A percentile compares a stretch with the other conserved stretches of the same genome.
phyloP scores from a whole-genome alignment of 1,140 invertebrate genomes.

The Zeugodacus cucurbitae region DNA sequence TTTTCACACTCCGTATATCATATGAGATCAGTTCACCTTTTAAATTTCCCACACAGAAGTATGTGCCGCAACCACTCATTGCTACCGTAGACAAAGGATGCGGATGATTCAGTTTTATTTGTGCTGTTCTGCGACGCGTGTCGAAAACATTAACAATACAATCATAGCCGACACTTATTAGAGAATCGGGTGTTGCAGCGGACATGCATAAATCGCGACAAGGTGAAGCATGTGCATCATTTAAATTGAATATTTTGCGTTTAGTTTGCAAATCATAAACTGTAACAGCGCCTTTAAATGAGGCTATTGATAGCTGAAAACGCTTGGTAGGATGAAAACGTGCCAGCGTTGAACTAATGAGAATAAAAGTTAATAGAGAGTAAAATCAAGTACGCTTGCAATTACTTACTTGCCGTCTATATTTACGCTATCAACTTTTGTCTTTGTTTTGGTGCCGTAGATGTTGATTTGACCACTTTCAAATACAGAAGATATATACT shows the following conservation, averaged over 20 bases:
- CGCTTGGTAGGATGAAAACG: slow-evolving; percentile 62
- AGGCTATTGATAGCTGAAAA: slow-evolving; percentile 56
- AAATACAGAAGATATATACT: slow-evolving; percentile 60
- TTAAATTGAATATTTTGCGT: slow-evolving; percentile 53
- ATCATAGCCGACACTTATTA: slow-evolving; percentile 63
- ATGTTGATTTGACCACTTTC: slow-evolving; percentile 59
- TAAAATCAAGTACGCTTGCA: neutral
- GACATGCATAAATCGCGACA: slow-evolving; percentile 61
- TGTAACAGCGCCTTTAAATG: slow-evolving; percentile 56
- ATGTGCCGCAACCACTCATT: slow-evolving; percentile 59
- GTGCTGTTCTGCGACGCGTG: slow-evolving; percentile 51
- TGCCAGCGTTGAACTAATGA: slow-evolving; percentile 55
- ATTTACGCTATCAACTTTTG: slow-evolving; percentile 56
- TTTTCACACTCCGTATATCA: slow-evolving; percentile 58
- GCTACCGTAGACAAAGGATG: slow-evolving; percentile 59
- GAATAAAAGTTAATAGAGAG: neutral
- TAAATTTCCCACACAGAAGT: slow-evolving; percentile 61
- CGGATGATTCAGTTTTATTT: slow-evolving; percentile 49
- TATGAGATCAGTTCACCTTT: slow-evolving; percentile 63
- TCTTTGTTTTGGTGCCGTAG: slow-evolving; percentile 59
- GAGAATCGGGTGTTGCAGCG: slow-evolving; percentile 49
- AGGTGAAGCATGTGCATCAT: slow-evolving; percentile 58
- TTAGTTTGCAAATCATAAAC: slow-evolving; percentile 60
- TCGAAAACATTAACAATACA: slow-evolving; percentile 64
- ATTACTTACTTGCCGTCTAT: slow-evolving; percentile 58